phyloP scores from a whole-genome alignment of 2,797 vertebrate species.

The Diplodus sargus region DNA sequence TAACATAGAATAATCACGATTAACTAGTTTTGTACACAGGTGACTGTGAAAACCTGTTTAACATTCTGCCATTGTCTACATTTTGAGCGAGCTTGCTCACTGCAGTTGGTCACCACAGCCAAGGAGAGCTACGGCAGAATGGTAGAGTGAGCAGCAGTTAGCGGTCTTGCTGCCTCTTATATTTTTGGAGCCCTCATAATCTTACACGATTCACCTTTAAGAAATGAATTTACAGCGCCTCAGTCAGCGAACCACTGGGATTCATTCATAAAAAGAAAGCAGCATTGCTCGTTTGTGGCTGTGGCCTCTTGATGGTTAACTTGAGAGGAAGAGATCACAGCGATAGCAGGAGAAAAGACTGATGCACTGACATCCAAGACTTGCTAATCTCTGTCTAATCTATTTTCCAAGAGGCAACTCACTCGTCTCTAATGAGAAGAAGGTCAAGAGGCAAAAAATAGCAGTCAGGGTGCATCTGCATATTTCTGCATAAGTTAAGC shows the following conservation, averaged over 20 bases:
- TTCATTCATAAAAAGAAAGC: background rate
- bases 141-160: no score
- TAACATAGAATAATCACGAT: no score
- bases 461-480: conserved; percentile 16
- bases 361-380: conserved; percentile 11
- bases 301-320: background rate
- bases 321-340: background rate
- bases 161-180: no score
- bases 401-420: conserved; percentile 41
- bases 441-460: conserved; percentile 38
- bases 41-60: background rate
- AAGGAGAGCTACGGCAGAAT: no score
- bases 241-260: background rate
- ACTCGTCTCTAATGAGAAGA: conserved; percentile 16
- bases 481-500: conserved; percentile 26
- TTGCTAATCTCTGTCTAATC: conserved; percentile 40
- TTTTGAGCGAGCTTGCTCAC: no score
- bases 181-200: no score
- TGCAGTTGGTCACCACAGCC: no score
- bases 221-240: background rate
- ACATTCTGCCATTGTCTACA: background rate
- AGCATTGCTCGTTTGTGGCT: background rate
- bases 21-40: no score
- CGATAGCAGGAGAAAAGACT: conserved; percentile 3
- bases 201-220: background rate